Evolutionary conservation across 1,140 invertebrate species (phyloP), one percentile per base, ranked within the genome.

Genomic region (Venturia canescens): DNA sequence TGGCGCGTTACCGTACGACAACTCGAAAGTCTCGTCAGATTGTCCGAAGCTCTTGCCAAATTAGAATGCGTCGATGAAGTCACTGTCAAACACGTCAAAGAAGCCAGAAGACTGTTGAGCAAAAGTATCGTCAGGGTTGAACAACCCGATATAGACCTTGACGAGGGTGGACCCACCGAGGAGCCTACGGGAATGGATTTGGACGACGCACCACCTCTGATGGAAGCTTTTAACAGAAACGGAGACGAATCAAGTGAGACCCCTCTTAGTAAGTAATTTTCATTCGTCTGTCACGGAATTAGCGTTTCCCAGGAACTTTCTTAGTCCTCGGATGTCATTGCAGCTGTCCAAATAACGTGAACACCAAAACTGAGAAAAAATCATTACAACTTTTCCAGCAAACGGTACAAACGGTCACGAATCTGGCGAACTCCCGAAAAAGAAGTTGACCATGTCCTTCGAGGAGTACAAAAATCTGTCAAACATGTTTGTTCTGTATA

Each of bases 1-100:
- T 99, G 98, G 97, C 93, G 98, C 71, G 98, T 99, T 79, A 99
- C 99, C 0, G 99, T 99, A n/a, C 93, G 99, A n/a, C 99, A 99
- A 89, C 92, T 99, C 71, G 99, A 99, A 92, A 99, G 97, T 87
- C 96, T 99, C 94, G 96, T 99, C 85, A 96, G 99, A 38, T 93
- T 99, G 15, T 97, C 98, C 6, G 99, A 99, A 93, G 98, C 96
- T 15, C 96, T 99, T 93, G 98, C 99, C 48, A 96, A 98, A 90
- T 95, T 99, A 92, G 96, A 99, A 91, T 99, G 98, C 90, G 95
- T 94, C 80, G 97, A 98, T 83, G 95, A 96, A 88, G 98, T 99
- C 16, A 93, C 94, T 7, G 92, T 95, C 0, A 95, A 95, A 31
- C 98, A 99, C 90, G 98, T 99, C 0, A 96, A 96, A 87, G 98